Evolutionary conservation across 2,888 invertebrate species (phyloP).

Genomic region (Rapana venosa): DNA sequence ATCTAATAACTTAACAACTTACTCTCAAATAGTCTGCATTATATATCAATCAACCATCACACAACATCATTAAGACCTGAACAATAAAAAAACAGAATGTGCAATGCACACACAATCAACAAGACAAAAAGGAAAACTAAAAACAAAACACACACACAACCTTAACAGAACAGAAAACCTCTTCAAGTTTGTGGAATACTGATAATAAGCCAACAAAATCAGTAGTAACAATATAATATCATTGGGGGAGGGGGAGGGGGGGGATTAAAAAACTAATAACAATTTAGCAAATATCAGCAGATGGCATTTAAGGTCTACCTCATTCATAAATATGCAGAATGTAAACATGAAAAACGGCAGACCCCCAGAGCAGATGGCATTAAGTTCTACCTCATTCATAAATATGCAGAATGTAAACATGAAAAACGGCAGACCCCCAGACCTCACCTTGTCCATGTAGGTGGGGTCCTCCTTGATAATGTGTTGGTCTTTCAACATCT

Average conservation of each 20-base stretch:
- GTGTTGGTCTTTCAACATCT: slow-evolving; percentile 94
- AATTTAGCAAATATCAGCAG: background rate
- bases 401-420: background rate
- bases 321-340: background rate
- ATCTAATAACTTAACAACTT: too few relatives aligned
- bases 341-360: background rate
- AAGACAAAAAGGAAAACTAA: too few relatives aligned
- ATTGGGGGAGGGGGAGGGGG: background rate
- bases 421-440: background rate
- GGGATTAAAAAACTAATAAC: background rate
- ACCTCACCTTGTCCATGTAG: slow-evolving; percentile 69
- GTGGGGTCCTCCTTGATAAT: slow-evolving; percentile 84
- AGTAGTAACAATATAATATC: background rate
- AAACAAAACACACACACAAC: too few relatives aligned
- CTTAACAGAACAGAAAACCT: too few relatives aligned
- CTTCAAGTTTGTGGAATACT: background rate
- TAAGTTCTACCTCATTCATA: background rate
- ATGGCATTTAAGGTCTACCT: background rate
- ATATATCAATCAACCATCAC: too few relatives aligned
- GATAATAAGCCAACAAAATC: background rate
- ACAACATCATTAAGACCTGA: too few relatives aligned
- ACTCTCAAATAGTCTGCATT: too few relatives aligned
- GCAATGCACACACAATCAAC: too few relatives aligned
- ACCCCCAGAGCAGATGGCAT: background rate
- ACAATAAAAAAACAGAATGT: too few relatives aligned